A percentile compares a stretch with the other conserved stretches of the same genome.
Evolutionary conservation across 1,140 invertebrate genomes (phyloP).

Genomic region (Maconellicoccus hirsutus): DNA sequence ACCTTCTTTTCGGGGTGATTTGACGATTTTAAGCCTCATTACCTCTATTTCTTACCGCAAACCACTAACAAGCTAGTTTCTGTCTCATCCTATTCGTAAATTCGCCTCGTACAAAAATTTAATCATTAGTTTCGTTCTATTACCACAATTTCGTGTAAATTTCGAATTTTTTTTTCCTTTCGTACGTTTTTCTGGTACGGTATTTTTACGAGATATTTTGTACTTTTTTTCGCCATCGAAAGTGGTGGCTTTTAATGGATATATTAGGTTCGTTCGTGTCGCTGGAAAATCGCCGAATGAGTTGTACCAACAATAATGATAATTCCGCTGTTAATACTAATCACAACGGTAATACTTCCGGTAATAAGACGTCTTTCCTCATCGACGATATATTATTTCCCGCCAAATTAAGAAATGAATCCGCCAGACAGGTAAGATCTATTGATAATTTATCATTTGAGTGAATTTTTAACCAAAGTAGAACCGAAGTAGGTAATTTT

Average conservation of each 20-base stretch:
- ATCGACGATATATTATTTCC: constrained; percentile 16
- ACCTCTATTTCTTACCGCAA: constrained; percentile 16
- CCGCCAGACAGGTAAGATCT: constrained; percentile 4
- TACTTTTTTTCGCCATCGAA: neutral
- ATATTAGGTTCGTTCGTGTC: constrained; percentile 14
- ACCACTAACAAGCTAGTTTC: constrained; percentile 10
- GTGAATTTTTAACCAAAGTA: no score
- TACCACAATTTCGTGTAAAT: no score
- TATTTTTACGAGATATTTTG: no score
- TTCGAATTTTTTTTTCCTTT: neutral
- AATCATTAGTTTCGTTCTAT: no score
- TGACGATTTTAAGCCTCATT: constrained; percentile 21
- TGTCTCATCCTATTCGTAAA: constrained; percentile 3
- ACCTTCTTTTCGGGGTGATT: constrained; percentile 13
- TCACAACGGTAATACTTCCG: neutral
- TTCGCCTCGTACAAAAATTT: neutral
- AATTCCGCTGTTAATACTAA: neutral
- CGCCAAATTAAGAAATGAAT: constrained; percentile 2
- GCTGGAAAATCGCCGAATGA: constrained; percentile 1
- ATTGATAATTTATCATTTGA: neutral
- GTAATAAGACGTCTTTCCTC: neutral
- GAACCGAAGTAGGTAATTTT: no score
- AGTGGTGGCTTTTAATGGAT: neutral
- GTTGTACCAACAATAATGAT: neutral
- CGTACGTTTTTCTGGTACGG: neutral